A percentile compares a stretch with the other conserved stretches of the same genome.
Conservation (phyloP, 2,888 invertebrate genomes). For the Linnaemya tessellans region DNA sequence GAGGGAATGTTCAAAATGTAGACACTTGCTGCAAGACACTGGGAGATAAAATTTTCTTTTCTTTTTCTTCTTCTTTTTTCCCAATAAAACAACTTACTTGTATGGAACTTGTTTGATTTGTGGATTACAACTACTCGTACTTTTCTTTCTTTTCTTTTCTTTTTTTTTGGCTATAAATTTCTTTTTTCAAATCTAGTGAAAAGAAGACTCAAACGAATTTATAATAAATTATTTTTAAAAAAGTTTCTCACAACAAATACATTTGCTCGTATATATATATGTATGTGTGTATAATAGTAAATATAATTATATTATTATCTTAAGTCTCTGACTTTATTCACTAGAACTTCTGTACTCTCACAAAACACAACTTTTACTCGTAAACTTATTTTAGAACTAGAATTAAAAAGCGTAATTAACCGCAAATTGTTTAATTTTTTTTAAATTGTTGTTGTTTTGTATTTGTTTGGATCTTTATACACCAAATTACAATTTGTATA, state of each 20-base stretch:
- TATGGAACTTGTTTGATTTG: conserved; percentile 63
- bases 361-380: conserved; percentile 1
- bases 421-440: conserved; percentile 45
- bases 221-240: not conserved
- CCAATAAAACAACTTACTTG: conserved; percentile 38
- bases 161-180: conserved; percentile 11
- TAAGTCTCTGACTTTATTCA: conserved; percentile 10
- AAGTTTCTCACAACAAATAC: too few species aligned
- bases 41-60: conserved; percentile 39
- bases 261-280: too few species aligned
- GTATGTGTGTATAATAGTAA: not conserved
- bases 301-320: not conserved
- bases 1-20: conserved; percentile 46
- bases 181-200: conserved; percentile 8
- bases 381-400: conserved; percentile 22
- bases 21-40: conserved; percentile 59
- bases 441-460: conserved; percentile 16
- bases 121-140: conserved; percentile 46
- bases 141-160: conserved; percentile 26
- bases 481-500: not conserved
- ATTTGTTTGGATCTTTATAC: conserved; percentile 12
- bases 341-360: conserved; percentile 30
- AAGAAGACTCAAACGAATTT: conserved; percentile 2
- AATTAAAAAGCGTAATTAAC: conserved; percentile 42
- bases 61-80: conserved; percentile 6